Evolutionary conservation across 2,113 vertebrate species (phyloP), one percentile per base, ranked within the genome.

Genomic region (Daphoenositta chrysoptera): DNA sequence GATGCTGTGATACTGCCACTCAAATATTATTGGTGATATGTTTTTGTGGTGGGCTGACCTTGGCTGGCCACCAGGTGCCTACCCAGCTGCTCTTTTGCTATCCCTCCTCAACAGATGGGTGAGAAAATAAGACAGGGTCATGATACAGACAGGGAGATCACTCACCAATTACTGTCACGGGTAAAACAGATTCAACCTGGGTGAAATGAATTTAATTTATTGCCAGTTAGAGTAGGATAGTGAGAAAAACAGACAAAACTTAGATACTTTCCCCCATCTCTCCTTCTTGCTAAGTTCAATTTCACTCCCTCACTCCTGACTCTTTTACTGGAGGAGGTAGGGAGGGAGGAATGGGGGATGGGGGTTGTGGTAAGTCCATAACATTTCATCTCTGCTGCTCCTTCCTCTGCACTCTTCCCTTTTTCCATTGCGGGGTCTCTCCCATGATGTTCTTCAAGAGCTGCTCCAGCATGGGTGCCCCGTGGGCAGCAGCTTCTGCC

Each of bases 251-350:
- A 76, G 22, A 54, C 35, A 53, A 78, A 90, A 66, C 19, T 42
- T 61, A 71, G 66, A 2, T 12, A n/a, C 3, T 12, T 53, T 26
- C 1, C 9, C 17, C 1, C 6, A 14, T 2, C 4, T 6, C 19
- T 10, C 8, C 15, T 66, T 66, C 51, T 54, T 92, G 18, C 12
- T 21, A 54, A 15, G 19, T n/a, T 84, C 18, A 26, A 1, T 47
- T 77, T 87, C 26, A 50, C 10, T 63, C 63, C 47, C 54, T 48
- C 9, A 33, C 15, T 81, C 15, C 22, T 2, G 3, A 42, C 37
- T 61, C 26, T 40, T 70, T 50, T 58, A 5, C 12, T 68, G 48
- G 35, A 81, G 19, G 19, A 77, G 16, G 10, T 2, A 35, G 11
- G 11, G 24, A 84, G 24, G 24, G 28, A 71, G 7, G 28, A 68